These are phyloP conservation scores for Podotricha telesiphe DNA, from an alignment of 2,888 invertebrate genomes.

Conservation along the genomic window DNA sequence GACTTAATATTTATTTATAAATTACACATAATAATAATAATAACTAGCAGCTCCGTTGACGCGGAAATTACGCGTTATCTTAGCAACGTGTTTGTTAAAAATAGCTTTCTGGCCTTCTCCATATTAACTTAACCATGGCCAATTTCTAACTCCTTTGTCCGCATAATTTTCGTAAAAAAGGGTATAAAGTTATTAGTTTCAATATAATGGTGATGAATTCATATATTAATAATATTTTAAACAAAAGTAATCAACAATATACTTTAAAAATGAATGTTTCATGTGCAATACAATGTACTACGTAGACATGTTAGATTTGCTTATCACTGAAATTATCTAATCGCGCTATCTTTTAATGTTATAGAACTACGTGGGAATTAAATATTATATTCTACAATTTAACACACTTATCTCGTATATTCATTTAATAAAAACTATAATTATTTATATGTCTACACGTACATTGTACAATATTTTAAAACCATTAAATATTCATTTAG, in stretches of 20 bases:
- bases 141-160: too few relatives aligned
- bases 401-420: constrained; percentile 12
- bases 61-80: too few relatives aligned
- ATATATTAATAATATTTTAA: neutral
- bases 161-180: too few relatives aligned
- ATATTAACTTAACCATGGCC: too few relatives aligned
- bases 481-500: too few relatives aligned
- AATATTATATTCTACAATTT: constrained; percentile 33
- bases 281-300: constrained; percentile 30
- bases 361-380: constrained; percentile 36
- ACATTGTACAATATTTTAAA: neutral
- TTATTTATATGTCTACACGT: neutral
- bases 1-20: too few relatives aligned
- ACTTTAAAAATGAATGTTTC: neutral
- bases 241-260: neutral
- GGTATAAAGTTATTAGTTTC: too few relatives aligned
- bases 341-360: constrained; percentile 29
- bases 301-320: constrained; percentile 25
- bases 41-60: too few relatives aligned
- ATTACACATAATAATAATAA: too few relatives aligned
- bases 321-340: constrained; percentile 38
- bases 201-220: too few relatives aligned
- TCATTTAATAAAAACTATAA: neutral
- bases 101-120: too few relatives aligned
- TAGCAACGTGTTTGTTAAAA: too few relatives aligned